Percentiles rank a stretch among this genome's conserved stretches.
These are phyloP conservation scores for Peromyscus eremicus DNA, from an alignment of 2,797 vertebrate species.

Conservation along the genomic window DNA sequence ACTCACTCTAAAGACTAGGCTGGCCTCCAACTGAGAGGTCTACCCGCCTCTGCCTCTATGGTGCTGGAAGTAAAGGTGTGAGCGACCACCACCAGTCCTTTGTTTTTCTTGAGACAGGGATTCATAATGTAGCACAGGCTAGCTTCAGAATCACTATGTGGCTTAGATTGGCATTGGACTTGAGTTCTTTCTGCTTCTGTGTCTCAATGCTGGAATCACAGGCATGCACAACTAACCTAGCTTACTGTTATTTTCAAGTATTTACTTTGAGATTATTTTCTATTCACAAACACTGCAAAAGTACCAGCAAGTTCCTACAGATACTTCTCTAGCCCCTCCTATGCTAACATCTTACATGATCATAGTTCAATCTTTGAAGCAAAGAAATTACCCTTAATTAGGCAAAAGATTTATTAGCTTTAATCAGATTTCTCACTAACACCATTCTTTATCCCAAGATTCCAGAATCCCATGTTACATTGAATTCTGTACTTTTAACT, in stretches of 20 bases:
- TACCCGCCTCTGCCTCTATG: not conserved
- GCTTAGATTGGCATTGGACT: not conserved
- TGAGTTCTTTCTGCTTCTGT: not conserved
- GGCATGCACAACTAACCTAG: not conserved
- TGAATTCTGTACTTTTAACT: slow-evolving; percentile 27
- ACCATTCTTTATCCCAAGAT: not conserved
- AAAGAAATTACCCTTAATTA: slow-evolving; percentile 32
- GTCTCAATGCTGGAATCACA: not conserved
- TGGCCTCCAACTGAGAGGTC: not conserved
- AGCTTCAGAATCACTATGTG: not conserved
- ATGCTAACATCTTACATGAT: not conserved
- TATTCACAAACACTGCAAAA: slow-evolving; percentile 30
- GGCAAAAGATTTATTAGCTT: slow-evolving; percentile 16
- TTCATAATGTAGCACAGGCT: not conserved
- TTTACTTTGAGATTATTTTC: slow-evolving; percentile 56
- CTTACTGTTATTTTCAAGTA: slow-evolving; percentile 14
- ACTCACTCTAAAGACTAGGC: not conserved
- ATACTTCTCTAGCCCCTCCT: not conserved
- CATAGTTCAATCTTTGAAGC: slow-evolving; percentile 51
- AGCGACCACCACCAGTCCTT: no score
- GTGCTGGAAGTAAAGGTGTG: not conserved
- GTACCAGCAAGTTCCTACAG: not conserved
- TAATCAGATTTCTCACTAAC: not conserved
- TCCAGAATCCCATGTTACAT: not conserved
- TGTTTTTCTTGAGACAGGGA: not conserved